A percentile compares a stretch with the other conserved stretches of the same genome.
Evolutionary conservation across 2,113 vertebrate species (phyloP).

Genomic region (Cervus canadensis): DNA sequence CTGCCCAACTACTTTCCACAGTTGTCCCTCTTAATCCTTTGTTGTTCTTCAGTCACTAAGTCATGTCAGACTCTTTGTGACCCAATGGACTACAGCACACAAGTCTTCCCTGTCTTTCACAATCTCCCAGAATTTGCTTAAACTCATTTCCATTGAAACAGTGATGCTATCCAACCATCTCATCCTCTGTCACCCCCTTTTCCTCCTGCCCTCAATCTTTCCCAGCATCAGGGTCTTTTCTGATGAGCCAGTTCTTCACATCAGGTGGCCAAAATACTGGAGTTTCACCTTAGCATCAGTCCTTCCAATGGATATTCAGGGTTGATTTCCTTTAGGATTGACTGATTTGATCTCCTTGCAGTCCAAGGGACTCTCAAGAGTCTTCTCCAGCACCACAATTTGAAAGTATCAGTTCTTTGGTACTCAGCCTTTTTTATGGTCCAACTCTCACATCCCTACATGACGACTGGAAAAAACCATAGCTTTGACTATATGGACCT

Average conservation of each 20-base stretch:
- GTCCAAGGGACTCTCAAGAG: neutral
- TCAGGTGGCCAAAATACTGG: neutral
- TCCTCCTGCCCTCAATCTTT: neutral
- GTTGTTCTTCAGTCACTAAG: neutral
- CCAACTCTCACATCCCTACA: neutral
- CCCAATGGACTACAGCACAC: neutral
- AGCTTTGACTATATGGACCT: neutral
- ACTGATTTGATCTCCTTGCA: neutral
- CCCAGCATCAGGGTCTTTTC: neutral
- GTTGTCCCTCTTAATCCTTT: neutral
- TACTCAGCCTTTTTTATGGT: neutral
- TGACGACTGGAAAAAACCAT: neutral
- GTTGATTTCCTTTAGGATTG: neutral
- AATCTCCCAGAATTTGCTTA: neutral
- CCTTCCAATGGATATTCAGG: neutral
- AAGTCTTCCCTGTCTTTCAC: neutral
- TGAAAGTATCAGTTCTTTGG: neutral
- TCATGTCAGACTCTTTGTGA: neutral
- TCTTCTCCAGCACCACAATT: neutral
- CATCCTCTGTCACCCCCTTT: neutral
- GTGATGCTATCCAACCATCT: neutral
- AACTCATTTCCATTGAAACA: neutral
- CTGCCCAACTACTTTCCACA: neutral
- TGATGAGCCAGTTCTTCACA: neutral
- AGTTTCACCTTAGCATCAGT: neutral